These are phyloP conservation scores for Agapostemon virescens DNA, from an alignment of 2,888 invertebrate genomes.

Conservation along the genomic window DNA sequence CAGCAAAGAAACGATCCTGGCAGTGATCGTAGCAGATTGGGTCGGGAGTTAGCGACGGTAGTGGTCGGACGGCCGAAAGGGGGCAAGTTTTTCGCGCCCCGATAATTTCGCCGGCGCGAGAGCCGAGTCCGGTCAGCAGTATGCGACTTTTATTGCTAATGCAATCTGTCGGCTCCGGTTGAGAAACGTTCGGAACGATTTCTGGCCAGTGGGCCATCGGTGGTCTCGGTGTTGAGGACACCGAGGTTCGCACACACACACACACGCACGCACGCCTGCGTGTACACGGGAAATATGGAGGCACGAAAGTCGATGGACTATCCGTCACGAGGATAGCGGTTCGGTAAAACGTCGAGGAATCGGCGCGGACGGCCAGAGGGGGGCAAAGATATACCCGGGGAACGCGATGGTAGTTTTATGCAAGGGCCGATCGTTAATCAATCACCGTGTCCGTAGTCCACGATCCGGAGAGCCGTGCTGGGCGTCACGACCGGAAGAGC, in stretches of 20 bases:
- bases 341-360: conserved; percentile 54
- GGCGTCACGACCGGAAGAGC: conserved; percentile 57
- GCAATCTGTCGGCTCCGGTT: conserved; percentile 62
- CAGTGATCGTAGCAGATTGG: neutral
- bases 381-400: conserved; percentile 48
- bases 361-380: conserved; percentile 4
- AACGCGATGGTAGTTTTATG: conserved; percentile 71
- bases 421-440: conserved; percentile 77
- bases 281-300: conserved; percentile 45
- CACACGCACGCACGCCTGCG: no score
- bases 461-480: conserved; percentile 50
- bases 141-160: conserved; percentile 73
- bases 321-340: conserved; percentile 54
- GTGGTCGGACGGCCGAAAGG: conserved; percentile 5
- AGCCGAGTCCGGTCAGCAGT: conserved; percentile 34
- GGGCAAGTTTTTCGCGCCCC: conserved; percentile 70
- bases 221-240: conserved; percentile 20
- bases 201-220: conserved; percentile 6
- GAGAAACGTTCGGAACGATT: conserved; percentile 37
- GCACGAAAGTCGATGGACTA: conserved; percentile 53
- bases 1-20: neutral
- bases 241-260: conserved; percentile 2
- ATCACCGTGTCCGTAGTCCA: conserved; percentile 66
- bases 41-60: neutral
- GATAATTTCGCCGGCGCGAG: conserved; percentile 63